Percentiles rank a stretch among this genome's conserved stretches.
These are phyloP conservation scores for Laodelphax striatellus DNA, from an alignment of 1,140 invertebrate genomes.

Conservation along the genomic window DNA sequence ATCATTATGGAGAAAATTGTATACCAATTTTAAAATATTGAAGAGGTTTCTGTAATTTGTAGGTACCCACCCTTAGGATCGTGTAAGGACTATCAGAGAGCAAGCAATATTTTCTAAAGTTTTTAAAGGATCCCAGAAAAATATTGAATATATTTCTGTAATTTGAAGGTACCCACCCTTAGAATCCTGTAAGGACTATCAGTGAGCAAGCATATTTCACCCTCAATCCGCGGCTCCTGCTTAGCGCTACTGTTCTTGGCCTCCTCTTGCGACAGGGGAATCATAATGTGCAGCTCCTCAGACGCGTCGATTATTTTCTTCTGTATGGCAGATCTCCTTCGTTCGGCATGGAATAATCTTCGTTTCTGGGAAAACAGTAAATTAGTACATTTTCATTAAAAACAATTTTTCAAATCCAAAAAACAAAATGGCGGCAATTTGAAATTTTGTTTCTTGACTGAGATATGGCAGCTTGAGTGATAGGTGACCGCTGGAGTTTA, in stretches of 20 bases:
- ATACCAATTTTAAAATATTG: too few relatives aligned
- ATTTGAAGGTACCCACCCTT: constrained; percentile 36
- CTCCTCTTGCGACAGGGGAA: background rate
- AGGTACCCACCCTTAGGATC: too few relatives aligned
- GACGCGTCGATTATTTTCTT: background rate
- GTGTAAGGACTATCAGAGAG: too few relatives aligned
- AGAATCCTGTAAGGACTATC: constrained; percentile 53
- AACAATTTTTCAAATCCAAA: background rate
- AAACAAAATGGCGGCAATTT: background rate
- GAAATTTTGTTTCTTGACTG: too few relatives aligned
- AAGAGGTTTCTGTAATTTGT: too few relatives aligned
- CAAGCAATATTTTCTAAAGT: too few relatives aligned
- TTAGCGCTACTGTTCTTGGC: constrained; percentile 32
- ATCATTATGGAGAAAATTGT: too few relatives aligned
- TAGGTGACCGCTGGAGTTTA: too few relatives aligned
- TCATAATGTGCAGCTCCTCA: background rate
- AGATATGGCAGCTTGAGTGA: too few relatives aligned
- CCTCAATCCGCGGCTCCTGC: constrained; percentile 27
- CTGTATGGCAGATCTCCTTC: background rate
- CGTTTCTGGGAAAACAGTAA: constrained; percentile 2
- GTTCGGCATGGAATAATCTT: background rate
- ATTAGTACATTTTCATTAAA: background rate
- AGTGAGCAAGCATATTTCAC: constrained; percentile 44
- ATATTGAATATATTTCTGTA: too few relatives aligned
- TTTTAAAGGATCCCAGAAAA: too few relatives aligned